These are phyloP conservation scores for Spialia ferax DNA, from an alignment of 2,888 invertebrate species.

Conservation along the genomic window DNA sequence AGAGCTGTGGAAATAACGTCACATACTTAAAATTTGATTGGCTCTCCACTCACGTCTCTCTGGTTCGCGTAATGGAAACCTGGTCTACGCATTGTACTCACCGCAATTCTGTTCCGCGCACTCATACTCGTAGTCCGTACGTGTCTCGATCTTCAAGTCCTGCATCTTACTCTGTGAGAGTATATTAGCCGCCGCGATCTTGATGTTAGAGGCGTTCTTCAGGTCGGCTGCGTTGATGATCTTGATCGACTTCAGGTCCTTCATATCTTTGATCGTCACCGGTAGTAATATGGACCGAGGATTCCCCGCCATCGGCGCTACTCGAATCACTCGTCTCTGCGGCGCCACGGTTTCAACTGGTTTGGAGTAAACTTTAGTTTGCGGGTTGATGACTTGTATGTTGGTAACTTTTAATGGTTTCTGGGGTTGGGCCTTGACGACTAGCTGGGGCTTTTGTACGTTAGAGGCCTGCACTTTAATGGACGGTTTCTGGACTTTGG, in stretches of 20 bases:
- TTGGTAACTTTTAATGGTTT: constrained; percentile 77
- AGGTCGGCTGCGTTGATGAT: constrained; percentile 89
- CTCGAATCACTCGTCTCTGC: constrained; percentile 74
- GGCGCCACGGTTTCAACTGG: constrained; percentile 78
- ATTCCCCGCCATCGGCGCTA: constrained; percentile 81
- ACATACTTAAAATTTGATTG: too few relatives aligned
- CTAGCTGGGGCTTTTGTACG: constrained; percentile 72
- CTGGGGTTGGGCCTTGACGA: constrained; percentile 79
- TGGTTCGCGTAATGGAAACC: too few relatives aligned
- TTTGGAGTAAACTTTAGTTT: constrained; percentile 77
- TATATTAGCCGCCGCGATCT: constrained; percentile 81
- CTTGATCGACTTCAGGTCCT: constrained; percentile 90
- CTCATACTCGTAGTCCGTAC: constrained; percentile 73
- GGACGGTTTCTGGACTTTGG: constrained; percentile 76
- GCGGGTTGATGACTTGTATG: constrained; percentile 75
- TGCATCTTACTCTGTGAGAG: constrained; percentile 79
- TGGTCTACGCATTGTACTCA: too few relatives aligned
- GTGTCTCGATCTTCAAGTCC: constrained; percentile 69
- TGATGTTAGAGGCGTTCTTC: constrained; percentile 84
- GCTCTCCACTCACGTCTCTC: too few relatives aligned
- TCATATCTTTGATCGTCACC: constrained; percentile 89
- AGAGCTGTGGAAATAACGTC: too few relatives aligned
- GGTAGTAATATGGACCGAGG: constrained; percentile 90
- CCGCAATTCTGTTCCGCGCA: constrained; percentile 52
- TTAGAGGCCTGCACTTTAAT: constrained; percentile 61